Percentiles rank a stretch among this genome's conserved stretches.
Evolutionary conservation across 2,888 invertebrate genomes (phyloP).

Genomic region (Parascotia fuliginaria): DNA sequence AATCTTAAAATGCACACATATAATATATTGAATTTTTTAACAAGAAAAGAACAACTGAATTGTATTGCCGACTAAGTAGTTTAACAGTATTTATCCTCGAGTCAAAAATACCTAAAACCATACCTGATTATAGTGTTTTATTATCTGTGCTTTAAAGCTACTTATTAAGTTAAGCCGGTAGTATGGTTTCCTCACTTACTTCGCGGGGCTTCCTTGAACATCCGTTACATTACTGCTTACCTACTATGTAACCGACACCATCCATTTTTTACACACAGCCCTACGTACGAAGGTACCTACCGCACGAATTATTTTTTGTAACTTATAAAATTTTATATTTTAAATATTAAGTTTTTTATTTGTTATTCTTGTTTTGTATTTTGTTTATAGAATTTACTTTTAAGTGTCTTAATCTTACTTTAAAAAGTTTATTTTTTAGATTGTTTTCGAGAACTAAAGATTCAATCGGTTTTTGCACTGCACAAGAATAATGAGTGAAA

Average conservation of each 20-base stretch:
- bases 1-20: too few species aligned
- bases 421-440: not conserved
- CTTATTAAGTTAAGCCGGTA: constrained; percentile 68
- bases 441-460: too few species aligned
- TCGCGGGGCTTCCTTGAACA: constrained; percentile 50
- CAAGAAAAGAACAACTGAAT: too few species aligned
- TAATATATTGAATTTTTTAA: too few species aligned
- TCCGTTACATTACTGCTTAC: constrained; percentile 33
- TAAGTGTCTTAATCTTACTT: constrained; percentile 13
- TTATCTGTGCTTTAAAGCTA: not conserved
- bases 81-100: too few species aligned
- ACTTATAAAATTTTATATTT: constrained; percentile 11
- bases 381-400: constrained; percentile 29
- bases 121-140: too few species aligned
- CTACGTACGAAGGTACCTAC: constrained; percentile 29
- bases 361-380: not conserved
- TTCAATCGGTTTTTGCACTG: too few species aligned
- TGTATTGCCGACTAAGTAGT: too few species aligned
- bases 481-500: too few species aligned
- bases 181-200: constrained; percentile 74
- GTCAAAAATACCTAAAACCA: too few species aligned
- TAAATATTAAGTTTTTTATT: not conserved
- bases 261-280: constrained; percentile 53
- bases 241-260: constrained; percentile 26
- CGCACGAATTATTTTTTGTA: constrained; percentile 11